These are phyloP conservation scores for Drosophila kuntzei DNA, from an alignment of 2,888 invertebrate species.

Conservation along the genomic window DNA sequence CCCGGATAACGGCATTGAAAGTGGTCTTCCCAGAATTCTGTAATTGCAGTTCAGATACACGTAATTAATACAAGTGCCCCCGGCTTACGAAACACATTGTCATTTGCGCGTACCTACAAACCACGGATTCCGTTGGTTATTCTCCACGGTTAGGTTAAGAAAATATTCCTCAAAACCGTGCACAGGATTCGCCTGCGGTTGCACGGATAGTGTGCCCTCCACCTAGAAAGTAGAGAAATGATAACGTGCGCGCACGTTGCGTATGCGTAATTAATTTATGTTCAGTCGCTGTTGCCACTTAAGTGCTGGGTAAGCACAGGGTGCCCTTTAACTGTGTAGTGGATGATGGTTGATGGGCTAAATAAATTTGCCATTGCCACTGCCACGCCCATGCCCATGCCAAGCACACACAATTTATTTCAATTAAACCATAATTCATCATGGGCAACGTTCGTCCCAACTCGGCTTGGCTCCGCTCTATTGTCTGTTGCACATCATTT, in stretches of 20 bases:
- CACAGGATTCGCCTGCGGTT: constrained; percentile 96
- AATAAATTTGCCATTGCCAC: constrained; percentile 66
- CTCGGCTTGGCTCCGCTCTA: not conserved
- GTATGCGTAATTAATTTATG: constrained; percentile 69
- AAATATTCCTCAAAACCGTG: constrained; percentile 95
- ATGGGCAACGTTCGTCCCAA: constrained; percentile 37
- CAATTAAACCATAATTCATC: constrained; percentile 80
- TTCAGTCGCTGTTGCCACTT: constrained; percentile 22
- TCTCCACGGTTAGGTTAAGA: constrained; percentile 92
- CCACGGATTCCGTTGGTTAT: constrained; percentile 97
- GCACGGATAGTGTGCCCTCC: constrained; percentile 97
- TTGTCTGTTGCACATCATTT: constrained; percentile 59
- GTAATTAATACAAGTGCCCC: not conserved
- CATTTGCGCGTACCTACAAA: constrained; percentile 91
- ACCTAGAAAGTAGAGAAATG: constrained; percentile 85
- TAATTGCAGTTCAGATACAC: not conserved
- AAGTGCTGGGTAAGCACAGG: not conserved
- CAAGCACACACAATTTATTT: constrained; percentile 73
- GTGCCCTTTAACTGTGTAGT: not conserved
- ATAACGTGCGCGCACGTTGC: constrained; percentile 37
- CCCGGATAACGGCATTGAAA: constrained; percentile 95
- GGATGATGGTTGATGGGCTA: constrained; percentile 11
- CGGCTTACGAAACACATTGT: not conserved
- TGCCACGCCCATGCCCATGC: constrained; percentile 23
- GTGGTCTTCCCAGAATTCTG: constrained; percentile 98